Percentiles rank a stretch among this genome's conserved stretches.
Evolutionary conservation across 2,113 vertebrate genomes (phyloP).

Genomic region (Perognathus longimembris): DNA sequence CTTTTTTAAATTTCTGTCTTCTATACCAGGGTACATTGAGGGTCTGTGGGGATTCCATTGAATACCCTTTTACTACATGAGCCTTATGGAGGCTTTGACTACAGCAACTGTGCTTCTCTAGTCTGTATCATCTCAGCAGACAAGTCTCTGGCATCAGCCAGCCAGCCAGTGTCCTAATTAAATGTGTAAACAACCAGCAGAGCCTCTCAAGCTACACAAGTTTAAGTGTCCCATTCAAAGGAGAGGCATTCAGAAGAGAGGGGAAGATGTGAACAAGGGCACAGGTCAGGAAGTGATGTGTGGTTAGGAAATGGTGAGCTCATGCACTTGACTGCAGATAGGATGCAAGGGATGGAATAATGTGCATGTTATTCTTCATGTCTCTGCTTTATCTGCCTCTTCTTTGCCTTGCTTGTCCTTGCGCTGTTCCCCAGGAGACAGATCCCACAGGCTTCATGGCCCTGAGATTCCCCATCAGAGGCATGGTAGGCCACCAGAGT

Average conservation of each 20-base stretch:
- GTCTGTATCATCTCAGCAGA: neutral
- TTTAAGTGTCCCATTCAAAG: neutral
- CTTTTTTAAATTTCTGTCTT: neutral
- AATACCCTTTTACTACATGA: neutral
- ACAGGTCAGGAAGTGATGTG: neutral
- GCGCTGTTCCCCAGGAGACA: neutral
- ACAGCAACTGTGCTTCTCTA: fast-evolving
- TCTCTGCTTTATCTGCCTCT: neutral
- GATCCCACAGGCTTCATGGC: neutral
- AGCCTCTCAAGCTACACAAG: too few relatives aligned
- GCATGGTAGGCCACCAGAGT: neutral
- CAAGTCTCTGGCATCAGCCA: neutral
- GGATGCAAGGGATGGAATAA: neutral
- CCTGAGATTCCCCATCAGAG: neutral
- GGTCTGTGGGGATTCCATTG: neutral
- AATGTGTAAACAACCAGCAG: neutral
- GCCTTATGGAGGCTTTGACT: neutral
- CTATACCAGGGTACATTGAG: neutral
- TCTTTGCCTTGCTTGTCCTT: neutral
- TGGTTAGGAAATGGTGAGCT: neutral
- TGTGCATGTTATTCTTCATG: neutral
- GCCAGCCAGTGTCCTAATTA: neutral
- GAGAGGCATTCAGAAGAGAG: neutral
- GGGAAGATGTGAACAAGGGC: neutral
- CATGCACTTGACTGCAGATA: neutral